Evolutionary conservation across 2,113 vertebrate species (phyloP).

Genomic region (Crypturellus undulatus): DNA sequence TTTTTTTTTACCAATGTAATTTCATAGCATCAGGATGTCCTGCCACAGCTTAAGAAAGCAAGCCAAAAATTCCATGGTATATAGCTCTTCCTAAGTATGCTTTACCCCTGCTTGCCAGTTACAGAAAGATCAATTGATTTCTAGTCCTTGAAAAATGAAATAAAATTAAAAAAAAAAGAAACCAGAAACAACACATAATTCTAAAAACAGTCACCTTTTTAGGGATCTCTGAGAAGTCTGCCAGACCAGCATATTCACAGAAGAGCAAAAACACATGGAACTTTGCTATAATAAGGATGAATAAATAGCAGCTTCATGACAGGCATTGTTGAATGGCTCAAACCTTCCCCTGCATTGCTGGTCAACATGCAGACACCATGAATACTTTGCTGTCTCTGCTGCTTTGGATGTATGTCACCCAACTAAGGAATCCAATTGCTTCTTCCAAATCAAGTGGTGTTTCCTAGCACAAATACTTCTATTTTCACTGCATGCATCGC

Average conservation of each 20-base stretch:
- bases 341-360: conserved; percentile 4
- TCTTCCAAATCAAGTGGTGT: neutral
- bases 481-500: neutral
- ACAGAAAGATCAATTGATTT: conserved; percentile 63
- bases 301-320: conserved; percentile 50
- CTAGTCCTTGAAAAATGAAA: conserved; percentile 43
- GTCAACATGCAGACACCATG: neutral
- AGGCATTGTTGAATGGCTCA: conserved; percentile 28
- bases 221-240: conserved; percentile 40
- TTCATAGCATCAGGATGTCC: conserved; percentile 72
- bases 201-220: conserved; percentile 58
- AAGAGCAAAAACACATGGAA: conserved; percentile 71
- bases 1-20: conserved; percentile 44
- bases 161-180: neutral
- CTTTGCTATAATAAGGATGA: conserved; percentile 41
- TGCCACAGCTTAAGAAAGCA: conserved; percentile 53
- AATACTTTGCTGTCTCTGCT: conserved; percentile 5
- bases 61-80: conserved; percentile 67
- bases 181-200: conserved; percentile 68
- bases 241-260: conserved; percentile 18
- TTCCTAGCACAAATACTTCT: neutral
- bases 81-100: conserved; percentile 49
- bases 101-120: conserved; percentile 37
- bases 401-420: neutral
- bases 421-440: neutral